Conservation (phyloP, 1,140 invertebrate species). For the Riptortus pedestris region DNA sequence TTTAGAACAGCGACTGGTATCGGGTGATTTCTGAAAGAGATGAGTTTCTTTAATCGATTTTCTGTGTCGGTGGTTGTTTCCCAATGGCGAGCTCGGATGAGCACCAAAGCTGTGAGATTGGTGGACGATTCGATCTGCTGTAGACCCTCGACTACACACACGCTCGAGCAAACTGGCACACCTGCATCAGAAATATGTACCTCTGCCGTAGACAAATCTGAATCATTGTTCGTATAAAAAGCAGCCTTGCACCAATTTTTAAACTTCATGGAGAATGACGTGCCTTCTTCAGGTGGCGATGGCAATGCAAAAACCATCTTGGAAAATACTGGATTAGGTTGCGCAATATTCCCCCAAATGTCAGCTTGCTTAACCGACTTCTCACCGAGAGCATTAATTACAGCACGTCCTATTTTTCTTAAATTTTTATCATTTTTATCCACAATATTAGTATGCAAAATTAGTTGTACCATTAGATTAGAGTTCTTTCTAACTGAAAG, state of each 20-base stretch:
- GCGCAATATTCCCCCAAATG: constrained; percentile 18
- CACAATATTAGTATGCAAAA: constrained; percentile 23
- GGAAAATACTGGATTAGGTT: constrained; percentile 20
- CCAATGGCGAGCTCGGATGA: constrained; percentile 24
- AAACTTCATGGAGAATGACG: constrained; percentile 20
- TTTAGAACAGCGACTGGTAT: constrained; percentile 22
- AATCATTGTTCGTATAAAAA: constrained; percentile 17
- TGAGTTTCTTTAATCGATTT: constrained; percentile 19
- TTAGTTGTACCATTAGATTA: constrained; percentile 11
- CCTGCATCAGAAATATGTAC: neutral
- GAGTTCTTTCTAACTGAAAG: constrained; percentile 23
- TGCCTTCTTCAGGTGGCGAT: constrained; percentile 8
- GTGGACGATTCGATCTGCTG: neutral
- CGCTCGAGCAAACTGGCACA: constrained; percentile 23
- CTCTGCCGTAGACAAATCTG: constrained; percentile 15
- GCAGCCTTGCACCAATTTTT: constrained; percentile 23
- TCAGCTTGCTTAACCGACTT: constrained; percentile 9
- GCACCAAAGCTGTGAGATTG: constrained; percentile 25
- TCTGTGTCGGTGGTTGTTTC: constrained; percentile 17
- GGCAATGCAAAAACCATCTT: constrained; percentile 23
- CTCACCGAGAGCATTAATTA: constrained; percentile 20
- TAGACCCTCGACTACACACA: constrained; percentile 20
- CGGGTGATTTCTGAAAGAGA: constrained; percentile 1
- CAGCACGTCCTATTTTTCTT: constrained; percentile 7
- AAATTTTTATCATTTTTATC: constrained; percentile 23